Evolutionary conservation across 2,888 invertebrate genomes (phyloP).

Genomic region (Leucoma salicis): DNA sequence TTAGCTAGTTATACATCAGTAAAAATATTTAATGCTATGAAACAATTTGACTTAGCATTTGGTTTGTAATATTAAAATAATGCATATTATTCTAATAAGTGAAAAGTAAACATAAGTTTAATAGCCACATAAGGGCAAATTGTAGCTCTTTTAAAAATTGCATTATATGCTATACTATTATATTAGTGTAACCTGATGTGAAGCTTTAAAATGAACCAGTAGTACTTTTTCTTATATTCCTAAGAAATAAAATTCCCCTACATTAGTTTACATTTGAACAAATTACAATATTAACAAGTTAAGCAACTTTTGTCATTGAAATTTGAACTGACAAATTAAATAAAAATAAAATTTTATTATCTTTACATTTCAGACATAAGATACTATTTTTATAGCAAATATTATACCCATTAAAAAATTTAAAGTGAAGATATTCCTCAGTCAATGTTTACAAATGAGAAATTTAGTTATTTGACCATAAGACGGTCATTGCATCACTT

Average conservation of each 20-base stretch:
- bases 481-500: conserved; percentile 49
- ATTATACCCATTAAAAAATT: conserved; percentile 43
- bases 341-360: conserved; percentile 49
- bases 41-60: conserved; percentile 79
- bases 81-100: conserved; percentile 52
- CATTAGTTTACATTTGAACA: conserved; percentile 76
- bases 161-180: conserved; percentile 53
- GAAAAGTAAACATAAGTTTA: conserved; percentile 43
- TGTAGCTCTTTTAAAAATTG: conserved; percentile 35
- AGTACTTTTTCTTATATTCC: conserved; percentile 76
- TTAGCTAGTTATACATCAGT: conserved; percentile 81
- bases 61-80: conserved; percentile 69
- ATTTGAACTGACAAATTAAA: conserved; percentile 43
- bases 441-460: conserved; percentile 16
- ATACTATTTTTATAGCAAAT: conserved; percentile 45
- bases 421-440: conserved; percentile 23
- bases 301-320: conserved; percentile 48
- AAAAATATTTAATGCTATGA: conserved; percentile 80
- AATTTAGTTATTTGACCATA: conserved; percentile 45
- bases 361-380: conserved; percentile 47
- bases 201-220: conserved; percentile 67
- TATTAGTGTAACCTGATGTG: conserved; percentile 48
- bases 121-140: conserved; percentile 37
- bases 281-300: conserved; percentile 56
- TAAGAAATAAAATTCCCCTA: conserved; percentile 75